A percentile compares a stretch with the other conserved stretches of the same genome.
Conservation (phyloP, 2,888 invertebrate species). For the Phrixothrix hirtus region DNA sequence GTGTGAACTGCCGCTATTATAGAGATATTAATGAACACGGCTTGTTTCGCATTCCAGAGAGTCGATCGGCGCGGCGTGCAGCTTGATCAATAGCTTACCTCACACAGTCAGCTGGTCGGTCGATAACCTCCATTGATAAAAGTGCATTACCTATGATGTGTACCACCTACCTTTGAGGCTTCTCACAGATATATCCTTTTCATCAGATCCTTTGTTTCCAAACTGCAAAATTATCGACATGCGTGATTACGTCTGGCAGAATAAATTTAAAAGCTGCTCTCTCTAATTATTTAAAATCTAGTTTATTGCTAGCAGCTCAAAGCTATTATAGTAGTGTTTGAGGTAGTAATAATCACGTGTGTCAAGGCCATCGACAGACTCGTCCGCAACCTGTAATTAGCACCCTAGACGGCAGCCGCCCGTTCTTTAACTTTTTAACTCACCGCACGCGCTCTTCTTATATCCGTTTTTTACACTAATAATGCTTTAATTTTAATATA, state of each 20-base stretch:
- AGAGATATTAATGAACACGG: conserved; percentile 24
- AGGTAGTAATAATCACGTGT: conserved; percentile 45
- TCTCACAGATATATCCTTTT: conserved; percentile 6
- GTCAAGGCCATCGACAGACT: conserved; percentile 45
- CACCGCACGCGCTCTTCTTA: conserved; percentile 37
- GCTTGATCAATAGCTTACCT: conserved; percentile 31
- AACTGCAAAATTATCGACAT: conserved; percentile 1
- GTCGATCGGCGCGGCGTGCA: conserved; percentile 31
- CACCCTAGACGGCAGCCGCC: conserved; percentile 46
- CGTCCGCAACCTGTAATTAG: conserved; percentile 47
- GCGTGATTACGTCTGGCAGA: conserved; percentile 3
- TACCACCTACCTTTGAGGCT: background rate
- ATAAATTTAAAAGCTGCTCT: conserved; percentile 7
- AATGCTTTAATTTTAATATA: conserved; percentile 1
- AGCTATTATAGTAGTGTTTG: conserved; percentile 38
- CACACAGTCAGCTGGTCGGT: conserved; percentile 34
- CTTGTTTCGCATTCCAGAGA: conserved; percentile 29
- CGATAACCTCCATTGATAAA: conserved; percentile 34
- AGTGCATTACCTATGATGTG: conserved; percentile 25
- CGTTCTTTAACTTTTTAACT: conserved; percentile 47
- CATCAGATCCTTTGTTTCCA: conserved; percentile 7
- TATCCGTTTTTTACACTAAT: conserved; percentile 1
- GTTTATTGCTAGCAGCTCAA: conserved; percentile 35
- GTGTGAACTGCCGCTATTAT: conserved; percentile 24
- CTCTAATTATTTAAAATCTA: conserved; percentile 41